phyloP scores from a whole-genome alignment of 2,888 invertebrate species.

The Cheilosia grossa region DNA sequence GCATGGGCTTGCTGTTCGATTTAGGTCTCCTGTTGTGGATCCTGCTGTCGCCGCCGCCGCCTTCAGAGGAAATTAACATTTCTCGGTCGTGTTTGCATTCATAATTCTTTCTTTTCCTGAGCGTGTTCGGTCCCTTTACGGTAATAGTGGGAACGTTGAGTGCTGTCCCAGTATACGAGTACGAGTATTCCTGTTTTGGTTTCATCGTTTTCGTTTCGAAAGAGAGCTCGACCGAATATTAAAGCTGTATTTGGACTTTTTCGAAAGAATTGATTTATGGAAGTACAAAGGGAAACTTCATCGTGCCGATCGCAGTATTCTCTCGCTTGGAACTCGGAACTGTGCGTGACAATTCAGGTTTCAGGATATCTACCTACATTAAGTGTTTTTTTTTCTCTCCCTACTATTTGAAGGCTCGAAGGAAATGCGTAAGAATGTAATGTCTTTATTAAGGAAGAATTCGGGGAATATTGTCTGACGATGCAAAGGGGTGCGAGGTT shows the following conservation, averaged over 20 bases:
- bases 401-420: conserved; percentile 39
- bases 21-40: conserved; percentile 42
- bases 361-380: conserved; percentile 42
- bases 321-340: conserved; percentile 27
- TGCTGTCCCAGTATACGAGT: background rate
- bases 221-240: conserved; percentile 62
- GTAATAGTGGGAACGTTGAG: conserved; percentile 64
- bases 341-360: conserved; percentile 73
- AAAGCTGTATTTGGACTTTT: conserved; percentile 73
- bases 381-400: conserved; percentile 1
- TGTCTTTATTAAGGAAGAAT: conserved; percentile 70
- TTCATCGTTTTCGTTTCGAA: conserved; percentile 21
- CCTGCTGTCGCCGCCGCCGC: conserved; percentile 68
- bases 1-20: conserved; percentile 43
- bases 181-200: conserved; percentile 61
- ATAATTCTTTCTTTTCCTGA: conserved; percentile 64
- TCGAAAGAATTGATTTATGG: conserved; percentile 71
- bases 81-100: conserved; percentile 74
- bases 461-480: conserved; percentile 56
- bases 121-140: conserved; percentile 54
- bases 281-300: conserved; percentile 71
- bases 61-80: conserved; percentile 74
- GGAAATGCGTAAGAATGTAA: conserved; percentile 63
- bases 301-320: conserved; percentile 49
- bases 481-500: conserved; percentile 23